Conservation (phyloP, 2,888 invertebrate genomes). For the Drosophila prolongata region DNA sequence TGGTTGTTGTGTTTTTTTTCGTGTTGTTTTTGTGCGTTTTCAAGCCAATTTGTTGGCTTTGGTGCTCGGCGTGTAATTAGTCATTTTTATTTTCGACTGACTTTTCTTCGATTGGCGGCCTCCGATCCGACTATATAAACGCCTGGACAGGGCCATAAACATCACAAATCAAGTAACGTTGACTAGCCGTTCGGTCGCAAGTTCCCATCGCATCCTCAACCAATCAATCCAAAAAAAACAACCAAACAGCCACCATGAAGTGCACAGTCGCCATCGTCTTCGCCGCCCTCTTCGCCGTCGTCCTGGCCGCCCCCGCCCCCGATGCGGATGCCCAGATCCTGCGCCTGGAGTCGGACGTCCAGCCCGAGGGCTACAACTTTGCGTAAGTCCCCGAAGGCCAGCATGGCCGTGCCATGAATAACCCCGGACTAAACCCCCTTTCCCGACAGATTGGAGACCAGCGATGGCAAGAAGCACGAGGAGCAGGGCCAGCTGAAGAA, state of each 20-base stretch:
- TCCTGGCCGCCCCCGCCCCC: slow-evolving; percentile 77
- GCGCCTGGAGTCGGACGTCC: slow-evolving; percentile 85
- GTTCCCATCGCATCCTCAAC: slow-evolving; percentile 33
- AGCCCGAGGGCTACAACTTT: slow-evolving; percentile 86
- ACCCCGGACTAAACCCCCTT: slow-evolving; percentile 3
- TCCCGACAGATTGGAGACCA: slow-evolving; percentile 81
- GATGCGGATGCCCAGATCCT: slow-evolving; percentile 67
- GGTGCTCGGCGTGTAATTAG: slow-evolving; percentile 68
- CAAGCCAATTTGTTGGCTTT: slow-evolving; percentile 66
- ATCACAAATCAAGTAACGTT: slow-evolving; percentile 61
- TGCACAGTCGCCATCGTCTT: slow-evolving; percentile 73
- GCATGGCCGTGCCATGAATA: neutral
- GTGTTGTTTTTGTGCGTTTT: slow-evolving; percentile 53
- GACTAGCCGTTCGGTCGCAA: slow-evolving; percentile 52
- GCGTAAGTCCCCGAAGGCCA: slow-evolving; percentile 83
- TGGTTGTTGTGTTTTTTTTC: slow-evolving; percentile 50
- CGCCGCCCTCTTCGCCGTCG: slow-evolving; percentile 74
- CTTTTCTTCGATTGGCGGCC: slow-evolving; percentile 61
- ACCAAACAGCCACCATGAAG: slow-evolving; percentile 64
- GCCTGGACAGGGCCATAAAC: slow-evolving; percentile 46
- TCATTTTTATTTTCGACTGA: slow-evolving; percentile 71
- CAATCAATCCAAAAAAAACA: slow-evolving; percentile 15
- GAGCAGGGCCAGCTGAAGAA: slow-evolving; percentile 86
- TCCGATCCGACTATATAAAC: slow-evolving; percentile 63
- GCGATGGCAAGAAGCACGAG: slow-evolving; percentile 85